Percentiles rank a stretch among this genome's conserved stretches.
phyloP scores from a whole-genome alignment of 2,797 vertebrate species.

The Sebastes cheni region DNA sequence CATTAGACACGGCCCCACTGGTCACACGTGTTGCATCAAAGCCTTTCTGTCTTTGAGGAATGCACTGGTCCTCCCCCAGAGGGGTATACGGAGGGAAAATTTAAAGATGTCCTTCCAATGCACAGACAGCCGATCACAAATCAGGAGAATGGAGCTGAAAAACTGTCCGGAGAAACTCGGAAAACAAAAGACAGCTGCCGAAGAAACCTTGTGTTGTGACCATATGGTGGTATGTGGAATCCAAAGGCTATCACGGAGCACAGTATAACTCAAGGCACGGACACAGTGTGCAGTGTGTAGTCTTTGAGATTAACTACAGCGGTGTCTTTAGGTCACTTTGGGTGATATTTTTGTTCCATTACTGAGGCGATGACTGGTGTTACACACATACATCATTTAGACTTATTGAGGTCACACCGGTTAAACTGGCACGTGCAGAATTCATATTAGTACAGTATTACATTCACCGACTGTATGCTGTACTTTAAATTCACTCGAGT shows the following conservation, averaged over 20 bases:
- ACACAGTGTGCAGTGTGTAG: neutral
- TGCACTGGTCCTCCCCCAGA: slow-evolving; percentile 2
- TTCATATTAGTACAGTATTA: neutral
- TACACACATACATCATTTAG: neutral
- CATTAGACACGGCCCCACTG: neutral
- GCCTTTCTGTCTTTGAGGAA: slow-evolving; percentile 47
- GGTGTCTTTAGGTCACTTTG: slow-evolving; percentile 15
- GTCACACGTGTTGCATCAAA: slow-evolving; percentile 46
- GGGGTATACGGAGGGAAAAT: neutral
- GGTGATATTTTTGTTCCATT: neutral
- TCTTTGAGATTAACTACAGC: slow-evolving; percentile 5
- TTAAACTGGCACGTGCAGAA: slow-evolving; percentile 19
- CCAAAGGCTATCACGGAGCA: neutral
- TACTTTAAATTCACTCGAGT: neutral
- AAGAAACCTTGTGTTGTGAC: neutral
- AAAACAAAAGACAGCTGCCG: slow-evolving; percentile 6
- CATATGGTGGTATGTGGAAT: neutral
- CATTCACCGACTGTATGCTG: neutral
- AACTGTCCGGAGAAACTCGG: neutral
- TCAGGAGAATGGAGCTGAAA: slow-evolving; percentile 4
- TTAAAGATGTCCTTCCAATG: neutral
- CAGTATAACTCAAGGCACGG: slow-evolving; percentile 29
- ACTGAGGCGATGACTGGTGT: slow-evolving; percentile 17
- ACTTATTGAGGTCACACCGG: slow-evolving; percentile 47
- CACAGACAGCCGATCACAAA: slow-evolving; percentile 17